These are phyloP conservation scores for Daubentonia madagascariensis DNA, from an alignment of 2,113 vertebrate genomes.

Conservation along the genomic window DNA sequence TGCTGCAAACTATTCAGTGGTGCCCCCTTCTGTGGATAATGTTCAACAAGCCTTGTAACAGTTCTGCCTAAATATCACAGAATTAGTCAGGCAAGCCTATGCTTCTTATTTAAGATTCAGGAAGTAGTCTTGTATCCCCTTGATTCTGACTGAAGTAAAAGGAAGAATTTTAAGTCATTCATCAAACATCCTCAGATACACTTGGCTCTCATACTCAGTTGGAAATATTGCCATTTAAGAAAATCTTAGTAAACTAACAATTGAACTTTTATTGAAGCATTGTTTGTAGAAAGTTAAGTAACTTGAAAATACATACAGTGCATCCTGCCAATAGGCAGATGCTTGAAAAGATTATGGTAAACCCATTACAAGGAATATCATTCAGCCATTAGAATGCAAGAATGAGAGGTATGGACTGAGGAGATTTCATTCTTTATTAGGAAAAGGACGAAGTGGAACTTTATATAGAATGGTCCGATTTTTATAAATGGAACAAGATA, in stretches of 20 bases:
- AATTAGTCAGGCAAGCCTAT: neutral
- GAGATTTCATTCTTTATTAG: neutral
- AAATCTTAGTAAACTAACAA: neutral
- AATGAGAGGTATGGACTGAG: neutral
- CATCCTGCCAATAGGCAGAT: neutral
- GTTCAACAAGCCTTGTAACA: neutral
- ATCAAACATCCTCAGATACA: neutral
- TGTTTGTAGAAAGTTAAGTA: neutral
- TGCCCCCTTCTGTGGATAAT: neutral
- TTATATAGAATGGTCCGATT: neutral
- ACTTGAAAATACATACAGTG: neutral
- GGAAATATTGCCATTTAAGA: neutral
- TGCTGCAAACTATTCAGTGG: neutral
- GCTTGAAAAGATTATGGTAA: neutral
- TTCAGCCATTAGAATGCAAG: neutral
- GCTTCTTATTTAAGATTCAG: neutral
- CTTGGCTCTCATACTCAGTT: neutral
- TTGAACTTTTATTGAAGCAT: neutral
- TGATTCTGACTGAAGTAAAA: neutral
- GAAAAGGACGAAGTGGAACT: neutral
- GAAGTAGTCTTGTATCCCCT: neutral
- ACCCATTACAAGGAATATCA: neutral
- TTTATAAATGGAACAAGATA: neutral
- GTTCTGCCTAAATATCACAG: neutral
- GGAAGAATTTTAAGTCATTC: neutral